Percentiles rank a stretch among this genome's conserved stretches.
Conservation (phyloP, 2,888 invertebrate species). For the Drosophila mettleri region DNA sequence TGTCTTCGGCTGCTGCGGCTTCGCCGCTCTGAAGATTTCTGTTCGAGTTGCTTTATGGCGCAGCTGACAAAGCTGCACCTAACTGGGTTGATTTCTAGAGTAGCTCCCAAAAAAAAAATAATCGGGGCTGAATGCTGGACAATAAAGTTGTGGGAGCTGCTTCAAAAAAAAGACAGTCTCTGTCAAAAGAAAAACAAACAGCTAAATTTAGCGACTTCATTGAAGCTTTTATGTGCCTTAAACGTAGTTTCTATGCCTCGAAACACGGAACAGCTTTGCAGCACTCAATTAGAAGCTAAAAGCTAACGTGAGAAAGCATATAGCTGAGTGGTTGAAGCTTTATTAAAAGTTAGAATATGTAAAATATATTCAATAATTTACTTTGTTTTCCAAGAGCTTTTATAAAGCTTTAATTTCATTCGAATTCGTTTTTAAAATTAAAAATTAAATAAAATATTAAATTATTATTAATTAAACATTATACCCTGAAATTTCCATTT, state of each 20-base stretch:
- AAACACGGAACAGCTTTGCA: not conserved
- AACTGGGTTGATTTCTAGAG: conserved; percentile 62
- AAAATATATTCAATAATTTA: too few species aligned
- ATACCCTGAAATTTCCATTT: too few species aligned
- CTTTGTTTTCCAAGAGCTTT: not conserved
- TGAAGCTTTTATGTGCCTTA: not conserved
- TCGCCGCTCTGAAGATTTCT: conserved; percentile 31
- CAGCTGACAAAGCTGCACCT: conserved; percentile 33
- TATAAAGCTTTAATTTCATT: not conserved
- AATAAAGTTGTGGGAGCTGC: not conserved
- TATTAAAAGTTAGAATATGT: not conserved
- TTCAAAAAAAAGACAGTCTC: not conserved
- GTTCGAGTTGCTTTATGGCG: conserved; percentile 45
- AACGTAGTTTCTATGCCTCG: not conserved
- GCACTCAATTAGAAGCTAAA: not conserved
- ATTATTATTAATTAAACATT: too few species aligned
- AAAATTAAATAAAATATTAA: too few species aligned
- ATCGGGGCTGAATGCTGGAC: conserved; percentile 10
- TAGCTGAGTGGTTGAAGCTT: not conserved
- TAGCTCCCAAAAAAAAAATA: conserved; percentile 9
- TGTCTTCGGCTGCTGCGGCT: conserved; percentile 13
- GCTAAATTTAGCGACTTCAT: not conserved
- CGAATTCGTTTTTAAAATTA: too few species aligned
- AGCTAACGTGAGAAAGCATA: not conserved
- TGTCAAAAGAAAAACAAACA: not conserved